Evolutionary conservation across 2,888 invertebrate species (phyloP).

Genomic region (Urechis unicinctus): DNA sequence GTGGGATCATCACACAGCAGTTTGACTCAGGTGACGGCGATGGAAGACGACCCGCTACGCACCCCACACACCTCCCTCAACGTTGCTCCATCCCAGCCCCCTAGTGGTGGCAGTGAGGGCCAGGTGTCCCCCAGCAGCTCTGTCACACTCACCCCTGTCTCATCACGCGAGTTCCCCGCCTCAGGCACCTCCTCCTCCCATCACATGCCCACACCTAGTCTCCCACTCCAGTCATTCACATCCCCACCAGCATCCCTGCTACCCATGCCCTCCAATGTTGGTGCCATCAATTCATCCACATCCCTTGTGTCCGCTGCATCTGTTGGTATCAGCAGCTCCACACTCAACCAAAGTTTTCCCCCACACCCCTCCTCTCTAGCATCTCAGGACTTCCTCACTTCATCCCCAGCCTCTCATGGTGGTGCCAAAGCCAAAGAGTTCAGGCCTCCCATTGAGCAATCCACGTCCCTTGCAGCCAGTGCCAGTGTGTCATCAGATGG

Average conservation of each 20-base stretch:
- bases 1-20: conserved; percentile 37
- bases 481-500: neutral
- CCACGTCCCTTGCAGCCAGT: neutral
- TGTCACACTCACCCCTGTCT: conserved; percentile 28
- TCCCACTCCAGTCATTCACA: conserved; percentile 1
- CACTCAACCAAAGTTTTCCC: no score
- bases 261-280: no score
- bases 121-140: conserved; percentile 22
- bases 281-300: no score
- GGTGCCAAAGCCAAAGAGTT: neutral
- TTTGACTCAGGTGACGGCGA: conserved; percentile 38
- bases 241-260: conserved; percentile 1
- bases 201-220: neutral
- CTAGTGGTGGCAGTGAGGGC: neutral
- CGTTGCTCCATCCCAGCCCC: conserved; percentile 1
- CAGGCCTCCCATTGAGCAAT: neutral
- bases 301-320: no score
- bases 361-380: no score
- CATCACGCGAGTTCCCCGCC: conserved; percentile 14
- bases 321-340: no score
- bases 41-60: conserved; percentile 26
- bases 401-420: neutral
- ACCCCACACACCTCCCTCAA: conserved; percentile 29
- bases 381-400: neutral
- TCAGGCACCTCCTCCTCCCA: conserved; percentile 21